Evolutionary conservation across 2,113 vertebrate species (phyloP), one percentile per base, ranked within the genome.

Genomic region (Fregetta grallaria): DNA sequence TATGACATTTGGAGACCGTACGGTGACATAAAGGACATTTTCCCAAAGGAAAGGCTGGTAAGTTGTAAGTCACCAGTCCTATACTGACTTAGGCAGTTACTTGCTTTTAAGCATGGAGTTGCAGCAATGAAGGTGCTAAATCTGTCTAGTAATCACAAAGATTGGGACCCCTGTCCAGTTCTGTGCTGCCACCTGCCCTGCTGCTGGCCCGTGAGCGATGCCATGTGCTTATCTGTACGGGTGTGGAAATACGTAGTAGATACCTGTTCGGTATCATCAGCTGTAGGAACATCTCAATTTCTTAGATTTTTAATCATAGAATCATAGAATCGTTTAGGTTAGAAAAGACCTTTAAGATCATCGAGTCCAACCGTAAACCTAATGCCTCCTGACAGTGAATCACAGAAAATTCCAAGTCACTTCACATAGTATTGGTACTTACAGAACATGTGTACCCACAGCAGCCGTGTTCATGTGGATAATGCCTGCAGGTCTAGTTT

Each of bases 161-260:
- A 22, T 71, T 55, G 77, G 63, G 38, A 25, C 32, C 86, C 34
- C 42, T 75, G 73, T 82, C 50, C 68, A 61, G 22, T 8, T 61
- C 66, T 86, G 50, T 77, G 49, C 88, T 93, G 50, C 45, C 4
- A 0, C 45, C 58, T 92, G 58, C 32, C 52, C 7, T 1, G 45
- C 45, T 77, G 44, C 67, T 84, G 67, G 16, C 21, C 58, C 10
- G 21, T 18, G 45, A 77, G 67, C 3, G 1, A 2, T 40, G n/a
- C 30, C 55, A 15, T 3, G 1, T 1, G 3, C 38, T 88, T 34
- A 2, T 49, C n/a, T 50, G 8, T 49, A 56, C n/a, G 8, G 11
- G 13, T 61, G 47, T 50, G 27, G 26, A 80, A 19, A 47, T 36
- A 4, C 0, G 7, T 47, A 50, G 23, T 36, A 88, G 78, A 59